Conservation (phyloP, 1,140 invertebrate species). For the Ladona fulva region DNA sequence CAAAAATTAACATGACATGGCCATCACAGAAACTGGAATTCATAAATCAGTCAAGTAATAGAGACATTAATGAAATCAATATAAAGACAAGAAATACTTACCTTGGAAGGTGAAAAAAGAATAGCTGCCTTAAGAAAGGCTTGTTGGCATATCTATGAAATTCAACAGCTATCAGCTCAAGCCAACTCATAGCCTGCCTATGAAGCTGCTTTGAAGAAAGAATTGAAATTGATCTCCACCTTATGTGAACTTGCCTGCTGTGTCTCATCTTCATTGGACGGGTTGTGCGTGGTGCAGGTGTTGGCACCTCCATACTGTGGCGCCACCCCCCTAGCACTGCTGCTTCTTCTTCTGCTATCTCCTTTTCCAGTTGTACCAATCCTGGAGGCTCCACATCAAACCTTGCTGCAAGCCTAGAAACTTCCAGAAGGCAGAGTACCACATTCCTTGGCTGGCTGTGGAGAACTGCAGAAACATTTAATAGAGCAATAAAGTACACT, state of each 20-base stretch:
- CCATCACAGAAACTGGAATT: no score
- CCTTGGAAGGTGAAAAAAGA: no score
- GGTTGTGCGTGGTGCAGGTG: slow-evolving; percentile 23
- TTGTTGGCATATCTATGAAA: no score
- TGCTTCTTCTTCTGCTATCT: slow-evolving; percentile 68
- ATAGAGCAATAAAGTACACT: no score
- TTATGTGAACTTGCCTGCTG: slow-evolving; percentile 38
- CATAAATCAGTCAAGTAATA: no score
- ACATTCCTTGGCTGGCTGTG: slow-evolving; percentile 74
- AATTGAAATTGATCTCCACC: not conserved
- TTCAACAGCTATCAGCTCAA: no score
- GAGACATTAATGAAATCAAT: no score
- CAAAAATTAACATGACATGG: no score
- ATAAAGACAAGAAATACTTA: no score
- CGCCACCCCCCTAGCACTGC: not conserved
- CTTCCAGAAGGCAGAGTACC: slow-evolving; percentile 78
- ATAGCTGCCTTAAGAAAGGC: no score
- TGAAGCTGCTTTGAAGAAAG: not conserved
- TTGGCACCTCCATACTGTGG: slow-evolving; percentile 23
- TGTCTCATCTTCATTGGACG: slow-evolving; percentile 43
- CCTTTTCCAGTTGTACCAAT: slow-evolving; percentile 80
- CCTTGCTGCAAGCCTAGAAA: slow-evolving; percentile 66
- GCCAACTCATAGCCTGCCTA: not conserved
- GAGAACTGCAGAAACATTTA: slow-evolving; percentile 47
- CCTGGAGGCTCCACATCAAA: slow-evolving; percentile 75